Evolutionary conservation across 2,113 vertebrate species (phyloP).

Genomic region (Chaenocephalus aceratus): DNA sequence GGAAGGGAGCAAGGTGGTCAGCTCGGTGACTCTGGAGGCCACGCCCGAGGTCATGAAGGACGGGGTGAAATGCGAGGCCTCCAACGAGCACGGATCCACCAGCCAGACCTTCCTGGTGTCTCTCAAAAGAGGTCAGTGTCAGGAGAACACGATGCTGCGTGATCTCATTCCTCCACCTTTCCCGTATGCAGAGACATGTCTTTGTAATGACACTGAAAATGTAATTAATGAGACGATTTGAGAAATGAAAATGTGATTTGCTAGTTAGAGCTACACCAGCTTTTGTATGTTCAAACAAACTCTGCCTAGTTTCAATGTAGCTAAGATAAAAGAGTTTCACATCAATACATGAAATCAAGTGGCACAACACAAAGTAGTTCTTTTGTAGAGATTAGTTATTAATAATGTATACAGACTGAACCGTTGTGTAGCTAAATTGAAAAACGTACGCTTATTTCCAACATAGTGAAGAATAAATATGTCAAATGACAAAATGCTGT

Average conservation of each 20-base stretch:
- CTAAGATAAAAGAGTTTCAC: neutral
- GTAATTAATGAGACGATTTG: neutral
- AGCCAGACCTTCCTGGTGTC: constrained; percentile 72
- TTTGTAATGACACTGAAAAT: neutral
- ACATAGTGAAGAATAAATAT: neutral
- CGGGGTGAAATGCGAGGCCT: constrained; percentile 83
- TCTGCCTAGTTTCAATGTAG: neutral
- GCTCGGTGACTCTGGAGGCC: constrained; percentile 82
- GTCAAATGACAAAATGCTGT: neutral
- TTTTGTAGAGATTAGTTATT: neutral
- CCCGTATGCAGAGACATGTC: neutral
- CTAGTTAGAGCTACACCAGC: neutral
- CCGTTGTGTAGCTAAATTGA: neutral
- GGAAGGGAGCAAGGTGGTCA: constrained; percentile 80
- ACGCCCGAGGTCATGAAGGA: constrained; percentile 77
- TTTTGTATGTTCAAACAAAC: neutral
- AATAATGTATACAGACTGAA: neutral
- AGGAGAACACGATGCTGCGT: neutral
- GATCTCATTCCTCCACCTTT: neutral
- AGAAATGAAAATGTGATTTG: neutral
- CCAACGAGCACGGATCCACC: constrained; percentile 78
- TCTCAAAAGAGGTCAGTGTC: constrained; percentile 72
- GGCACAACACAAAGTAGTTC: neutral
- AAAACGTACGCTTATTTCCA: neutral
- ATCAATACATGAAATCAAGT: neutral